These are phyloP conservation scores for Seriola rivoliana DNA, from an alignment of 2,113 vertebrate species.

Conservation along the genomic window DNA sequence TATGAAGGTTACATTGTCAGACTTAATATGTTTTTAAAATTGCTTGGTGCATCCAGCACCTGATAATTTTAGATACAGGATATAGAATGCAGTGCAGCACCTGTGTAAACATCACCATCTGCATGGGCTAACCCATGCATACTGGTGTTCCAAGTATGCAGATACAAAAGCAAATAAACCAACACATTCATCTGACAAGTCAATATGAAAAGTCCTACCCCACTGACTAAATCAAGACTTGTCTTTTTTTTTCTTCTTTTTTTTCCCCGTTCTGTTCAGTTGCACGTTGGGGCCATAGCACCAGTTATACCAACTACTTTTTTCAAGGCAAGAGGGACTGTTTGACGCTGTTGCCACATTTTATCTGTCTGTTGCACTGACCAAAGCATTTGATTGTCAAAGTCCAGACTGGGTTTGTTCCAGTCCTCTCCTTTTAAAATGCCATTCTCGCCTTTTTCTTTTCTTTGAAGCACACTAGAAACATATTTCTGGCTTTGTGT, in stretches of 20 bases:
- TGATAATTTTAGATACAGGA: neutral
- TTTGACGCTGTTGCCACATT: constrained; percentile 34
- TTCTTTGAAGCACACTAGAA: constrained; percentile 38
- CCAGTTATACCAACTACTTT: neutral
- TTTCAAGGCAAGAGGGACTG: neutral
- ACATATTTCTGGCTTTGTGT: constrained; percentile 1
- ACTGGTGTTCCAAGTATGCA: neutral
- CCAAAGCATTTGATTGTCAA: constrained; percentile 27
- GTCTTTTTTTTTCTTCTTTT: neutral
- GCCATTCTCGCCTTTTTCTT: neutral
- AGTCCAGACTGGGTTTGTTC: neutral
- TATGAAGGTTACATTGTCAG: too few species aligned
- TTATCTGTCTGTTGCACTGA: neutral
- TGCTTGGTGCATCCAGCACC: too few species aligned
- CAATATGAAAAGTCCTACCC: neutral
- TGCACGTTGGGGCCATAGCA: neutral
- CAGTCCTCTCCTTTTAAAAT: constrained; percentile 39
- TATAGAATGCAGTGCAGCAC: neutral
- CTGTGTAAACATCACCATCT: constrained; percentile 3
- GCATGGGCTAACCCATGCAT: neutral
- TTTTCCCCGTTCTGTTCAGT: neutral
- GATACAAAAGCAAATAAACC: neutral
- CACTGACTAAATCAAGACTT: neutral
- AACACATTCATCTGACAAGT: neutral
- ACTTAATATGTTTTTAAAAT: too few species aligned